phyloP scores from a whole-genome alignment of 2,888 invertebrate species.

The Barypeithes pellucidus region DNA sequence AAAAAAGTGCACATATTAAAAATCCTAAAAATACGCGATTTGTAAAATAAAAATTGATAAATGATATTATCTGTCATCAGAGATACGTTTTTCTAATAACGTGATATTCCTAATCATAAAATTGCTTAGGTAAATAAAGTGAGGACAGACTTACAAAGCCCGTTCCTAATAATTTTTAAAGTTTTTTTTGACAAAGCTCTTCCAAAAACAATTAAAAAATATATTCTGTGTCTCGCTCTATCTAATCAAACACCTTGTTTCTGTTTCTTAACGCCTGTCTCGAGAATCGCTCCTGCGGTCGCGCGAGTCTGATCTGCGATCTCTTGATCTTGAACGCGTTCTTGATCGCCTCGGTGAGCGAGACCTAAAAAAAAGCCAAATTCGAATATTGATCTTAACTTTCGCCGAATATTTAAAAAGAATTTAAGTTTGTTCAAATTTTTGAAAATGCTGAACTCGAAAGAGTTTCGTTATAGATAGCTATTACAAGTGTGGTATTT shows the following conservation, averaged over 20 bases:
- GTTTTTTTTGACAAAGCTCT: no score
- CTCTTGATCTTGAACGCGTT: conserved; percentile 61
- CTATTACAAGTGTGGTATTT: no score
- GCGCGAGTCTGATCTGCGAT: conserved; percentile 69
- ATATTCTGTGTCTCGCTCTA: conserved; percentile 48
- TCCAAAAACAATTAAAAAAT: not conserved
- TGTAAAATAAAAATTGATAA: conserved; percentile 2
- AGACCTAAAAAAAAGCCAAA: conserved; percentile 63
- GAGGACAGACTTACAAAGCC: no score
- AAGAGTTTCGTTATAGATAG: no score
- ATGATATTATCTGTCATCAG: not conserved
- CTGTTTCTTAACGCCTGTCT: conserved; percentile 76
- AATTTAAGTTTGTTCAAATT: not conserved
- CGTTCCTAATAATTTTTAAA: no score
- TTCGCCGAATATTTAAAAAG: not conserved
- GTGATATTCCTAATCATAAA: conserved; percentile 11
- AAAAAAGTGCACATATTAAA: not conserved
- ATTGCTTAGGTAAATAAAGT: not conserved
- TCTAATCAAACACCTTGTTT: no score
- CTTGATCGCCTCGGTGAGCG: conserved; percentile 69
- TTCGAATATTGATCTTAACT: not conserved
- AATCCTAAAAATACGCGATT: not conserved
- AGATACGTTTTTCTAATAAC: conserved; percentile 8
- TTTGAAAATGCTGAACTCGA: no score
- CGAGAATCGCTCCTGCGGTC: conserved; percentile 74